A percentile compares a stretch with the other conserved stretches of the same genome.
phyloP scores from a whole-genome alignment of 2,113 vertebrate species.

The Ammodramus savannarum region DNA sequence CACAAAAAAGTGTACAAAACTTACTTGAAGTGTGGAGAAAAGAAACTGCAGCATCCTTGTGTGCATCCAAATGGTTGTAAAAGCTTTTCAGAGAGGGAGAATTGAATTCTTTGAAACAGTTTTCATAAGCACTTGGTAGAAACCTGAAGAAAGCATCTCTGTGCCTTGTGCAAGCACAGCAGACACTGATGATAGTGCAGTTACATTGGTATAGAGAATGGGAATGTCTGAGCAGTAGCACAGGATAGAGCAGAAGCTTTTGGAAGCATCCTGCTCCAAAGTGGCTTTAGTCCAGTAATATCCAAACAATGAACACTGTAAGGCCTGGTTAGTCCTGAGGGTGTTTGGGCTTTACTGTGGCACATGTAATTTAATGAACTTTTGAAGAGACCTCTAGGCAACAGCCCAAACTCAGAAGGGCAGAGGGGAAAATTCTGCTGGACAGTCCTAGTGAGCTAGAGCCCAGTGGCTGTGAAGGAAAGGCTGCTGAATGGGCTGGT shows the following conservation, averaged over 20 bases:
- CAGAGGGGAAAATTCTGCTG: conserved; percentile 53
- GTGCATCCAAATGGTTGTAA: not conserved
- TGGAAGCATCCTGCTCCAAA: not conserved
- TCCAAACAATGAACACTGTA: not conserved
- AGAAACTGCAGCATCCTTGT: not conserved
- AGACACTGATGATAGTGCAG: not conserved
- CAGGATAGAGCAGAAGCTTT: not conserved
- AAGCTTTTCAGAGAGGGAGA: not conserved
- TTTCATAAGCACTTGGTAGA: not conserved
- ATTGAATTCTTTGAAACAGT: not conserved
- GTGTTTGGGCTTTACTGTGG: not conserved
- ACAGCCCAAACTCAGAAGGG: conserved; percentile 18
- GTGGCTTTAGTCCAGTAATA: not conserved
- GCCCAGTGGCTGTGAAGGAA: not conserved
- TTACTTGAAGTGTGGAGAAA: not conserved
- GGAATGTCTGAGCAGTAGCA: not conserved
- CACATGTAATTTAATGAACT: not conserved
- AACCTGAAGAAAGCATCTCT: not conserved
- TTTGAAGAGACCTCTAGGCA: conserved; percentile 28
- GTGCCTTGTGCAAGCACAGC: not conserved
- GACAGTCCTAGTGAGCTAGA: conserved; percentile 39
- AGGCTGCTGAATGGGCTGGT: conserved; percentile 7
- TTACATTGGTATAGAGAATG: not conserved
- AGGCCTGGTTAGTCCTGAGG: not conserved
- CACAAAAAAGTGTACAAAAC: not conserved